These are phyloP conservation scores for Syrmaticus mikado DNA, from an alignment of 2,113 vertebrate genomes.

Conservation along the genomic window DNA sequence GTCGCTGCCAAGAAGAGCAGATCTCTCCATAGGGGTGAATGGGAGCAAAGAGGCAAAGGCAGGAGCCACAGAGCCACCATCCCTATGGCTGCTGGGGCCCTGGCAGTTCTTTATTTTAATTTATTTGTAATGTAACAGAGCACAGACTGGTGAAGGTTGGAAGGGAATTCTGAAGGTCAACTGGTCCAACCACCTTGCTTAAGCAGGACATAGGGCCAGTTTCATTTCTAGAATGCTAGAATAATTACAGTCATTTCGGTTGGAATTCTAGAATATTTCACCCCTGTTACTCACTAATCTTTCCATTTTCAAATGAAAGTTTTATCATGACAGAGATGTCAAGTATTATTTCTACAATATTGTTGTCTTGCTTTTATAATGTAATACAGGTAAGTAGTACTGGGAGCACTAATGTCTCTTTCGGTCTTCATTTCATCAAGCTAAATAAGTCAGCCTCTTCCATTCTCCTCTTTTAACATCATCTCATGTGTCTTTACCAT, in stretches of 20 bases:
- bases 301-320: neutral
- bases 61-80: neutral
- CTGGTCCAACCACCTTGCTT: neutral
- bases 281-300: neutral
- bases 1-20: neutral
- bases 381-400: neutral
- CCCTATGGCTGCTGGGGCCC: neutral
- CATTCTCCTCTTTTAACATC: neutral
- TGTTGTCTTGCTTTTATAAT: neutral
- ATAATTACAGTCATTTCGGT: neutral
- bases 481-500: fast-evolving
- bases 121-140: neutral
- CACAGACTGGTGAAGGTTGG: neutral
- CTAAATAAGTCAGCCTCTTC: neutral
- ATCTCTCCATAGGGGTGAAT: neutral
- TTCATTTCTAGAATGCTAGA: neutral
- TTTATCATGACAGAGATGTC: neutral
- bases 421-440: neutral
- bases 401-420: neutral
- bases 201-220: neutral
- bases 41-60: neutral
- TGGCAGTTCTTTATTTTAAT: neutral
- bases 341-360: neutral
- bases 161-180: neutral
- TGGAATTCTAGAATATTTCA: neutral